Percentiles rank a stretch among this genome's conserved stretches.
Conservation (phyloP, 2,888 invertebrate species). For the Eupithecia subumbrata region DNA sequence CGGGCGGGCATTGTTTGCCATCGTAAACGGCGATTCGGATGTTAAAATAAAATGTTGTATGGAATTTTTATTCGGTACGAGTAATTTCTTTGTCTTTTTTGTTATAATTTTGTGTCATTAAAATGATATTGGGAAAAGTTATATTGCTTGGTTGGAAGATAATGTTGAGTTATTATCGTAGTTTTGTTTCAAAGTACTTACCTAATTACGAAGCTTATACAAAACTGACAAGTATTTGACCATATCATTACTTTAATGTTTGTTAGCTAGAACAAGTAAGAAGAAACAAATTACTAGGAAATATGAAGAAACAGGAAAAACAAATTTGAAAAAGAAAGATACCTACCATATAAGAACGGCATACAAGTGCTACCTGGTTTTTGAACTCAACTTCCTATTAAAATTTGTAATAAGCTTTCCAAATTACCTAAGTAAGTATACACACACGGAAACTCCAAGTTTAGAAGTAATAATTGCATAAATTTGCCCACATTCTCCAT, state of each 20-base stretch:
- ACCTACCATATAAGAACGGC: too few species aligned
- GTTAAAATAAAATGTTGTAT: slow-evolving; percentile 83
- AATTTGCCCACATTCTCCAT: slow-evolving; percentile 30
- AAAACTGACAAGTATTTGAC: neutral
- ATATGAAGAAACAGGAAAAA: neutral
- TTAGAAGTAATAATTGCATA: slow-evolving; percentile 31
- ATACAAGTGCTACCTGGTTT: too few species aligned
- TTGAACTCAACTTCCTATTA: too few species aligned
- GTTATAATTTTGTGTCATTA: slow-evolving; percentile 58
- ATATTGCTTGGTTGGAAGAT: neutral
- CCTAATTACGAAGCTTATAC: neutral
- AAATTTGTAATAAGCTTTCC: neutral
- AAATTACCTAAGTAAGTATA: neutral
- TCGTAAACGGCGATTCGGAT: slow-evolving; percentile 84
- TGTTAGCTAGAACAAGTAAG: neutral
- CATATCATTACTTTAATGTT: neutral
- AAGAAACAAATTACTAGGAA: neutral
- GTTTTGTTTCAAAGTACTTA: neutral
- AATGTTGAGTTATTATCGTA: neutral
- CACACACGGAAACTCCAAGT: slow-evolving; percentile 16
- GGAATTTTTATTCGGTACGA: slow-evolving; percentile 68
- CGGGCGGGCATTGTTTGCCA: slow-evolving; percentile 80
- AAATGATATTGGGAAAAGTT: slow-evolving; percentile 43
- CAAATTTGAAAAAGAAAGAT: neutral
- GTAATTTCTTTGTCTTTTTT: slow-evolving; percentile 63